Base-by-base conservation (phyloP, 2,113 vertebrate species). In the Physeter macrocephalus region DNA sequence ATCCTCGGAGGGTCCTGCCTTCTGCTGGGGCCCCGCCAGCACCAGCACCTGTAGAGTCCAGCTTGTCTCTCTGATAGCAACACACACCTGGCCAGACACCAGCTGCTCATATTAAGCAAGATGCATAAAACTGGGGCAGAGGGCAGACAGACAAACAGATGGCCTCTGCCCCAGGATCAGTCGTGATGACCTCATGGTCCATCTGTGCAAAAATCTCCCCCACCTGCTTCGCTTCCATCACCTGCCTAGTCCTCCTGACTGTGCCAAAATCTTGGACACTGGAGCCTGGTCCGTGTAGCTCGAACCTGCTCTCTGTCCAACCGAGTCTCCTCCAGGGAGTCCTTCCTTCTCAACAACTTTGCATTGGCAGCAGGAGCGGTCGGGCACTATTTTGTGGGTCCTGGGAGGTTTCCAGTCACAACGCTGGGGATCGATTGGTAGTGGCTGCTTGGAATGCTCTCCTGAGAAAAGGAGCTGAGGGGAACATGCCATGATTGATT, bases 131-230 rank as follows among this genome's bases (percentile, higher is more conserved):
- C 57, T 5, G 12, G 66, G 75, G 81, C 75, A 66, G 43, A 93
- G 52, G 71, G 43, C 49, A 94, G 96, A 94, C 46, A 95, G 62
- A 66, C 85, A 91, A 43, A 72, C 88, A 98, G 91, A 94, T 87
- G 97, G 97, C 69, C 93, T 90, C 93, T 81, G 62, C 62, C 81
- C 43, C 49, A 9, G 18, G 36, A 90, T 88, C 84, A 41, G 72
- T 0, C 52, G 77, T 74, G 78, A 81, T 27, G 67, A 89, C 81
- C 92, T 97, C 72, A 94, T 1, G 3, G 41, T 67, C 87, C 93
- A 92, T 90, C 96, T 96, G 93, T 69, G 29, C 46, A 69, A 90
- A 90, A 84, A 34, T 84, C 69, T 54, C 39, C 29, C n/a, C 57
- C 18, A 62, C 87, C 90, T 74, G 78, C 57, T 96, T 82, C 2